Conservation (phyloP, 2,113 vertebrate species). For the Heptranchias perlo region DNA sequence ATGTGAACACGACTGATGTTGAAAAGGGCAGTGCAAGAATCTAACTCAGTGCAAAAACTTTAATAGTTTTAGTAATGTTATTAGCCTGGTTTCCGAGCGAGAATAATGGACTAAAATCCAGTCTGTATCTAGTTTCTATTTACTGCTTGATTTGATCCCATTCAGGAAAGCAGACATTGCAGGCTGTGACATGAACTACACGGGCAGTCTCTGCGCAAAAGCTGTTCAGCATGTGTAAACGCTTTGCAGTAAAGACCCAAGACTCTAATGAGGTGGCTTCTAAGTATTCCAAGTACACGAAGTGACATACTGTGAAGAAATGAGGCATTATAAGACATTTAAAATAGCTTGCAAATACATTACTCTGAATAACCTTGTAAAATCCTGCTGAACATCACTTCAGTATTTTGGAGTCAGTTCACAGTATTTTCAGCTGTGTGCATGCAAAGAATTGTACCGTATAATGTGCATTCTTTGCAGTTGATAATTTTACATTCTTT, state of each 20-base stretch:
- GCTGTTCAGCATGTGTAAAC: conserved; percentile 31
- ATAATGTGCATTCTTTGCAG: not conserved
- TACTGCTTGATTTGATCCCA: conserved; percentile 18
- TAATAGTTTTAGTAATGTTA: conserved; percentile 47
- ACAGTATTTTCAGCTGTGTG: not conserved
- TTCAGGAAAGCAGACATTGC: not conserved
- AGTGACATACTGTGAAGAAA: conserved; percentile 1
- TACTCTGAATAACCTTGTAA: conserved; percentile 30
- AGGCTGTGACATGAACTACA: conserved; percentile 25
- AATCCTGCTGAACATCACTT: not conserved
- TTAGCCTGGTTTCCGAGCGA: conserved; percentile 39
- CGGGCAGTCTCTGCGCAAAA: not conserved
- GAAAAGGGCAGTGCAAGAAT: not conserved
- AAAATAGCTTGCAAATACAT: conserved; percentile 12
- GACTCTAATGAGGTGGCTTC: conserved; percentile 34
- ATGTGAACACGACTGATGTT: not conserved
- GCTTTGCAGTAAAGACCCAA: conserved; percentile 26
- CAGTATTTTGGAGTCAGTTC: not conserved
- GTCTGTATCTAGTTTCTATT: conserved; percentile 2
- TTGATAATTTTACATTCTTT: not conserved
- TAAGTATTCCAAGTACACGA: conserved; percentile 8
- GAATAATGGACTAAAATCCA: not conserved
- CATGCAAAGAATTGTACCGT: not conserved
- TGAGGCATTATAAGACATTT: not conserved
- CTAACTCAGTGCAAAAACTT: conserved; percentile 39